phyloP scores from a whole-genome alignment of 2,888 invertebrate genomes.

The Tuta absoluta region DNA sequence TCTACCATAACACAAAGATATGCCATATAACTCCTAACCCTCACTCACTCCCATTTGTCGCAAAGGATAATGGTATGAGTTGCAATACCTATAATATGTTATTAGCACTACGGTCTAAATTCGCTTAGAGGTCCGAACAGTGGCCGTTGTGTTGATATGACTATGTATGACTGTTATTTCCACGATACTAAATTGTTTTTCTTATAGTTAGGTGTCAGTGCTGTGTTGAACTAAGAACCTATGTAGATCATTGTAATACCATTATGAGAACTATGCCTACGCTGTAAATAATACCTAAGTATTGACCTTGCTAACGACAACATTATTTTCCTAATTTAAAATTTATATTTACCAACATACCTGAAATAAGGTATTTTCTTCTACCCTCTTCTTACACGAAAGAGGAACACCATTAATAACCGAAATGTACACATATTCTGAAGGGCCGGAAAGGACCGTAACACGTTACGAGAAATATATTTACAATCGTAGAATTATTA shows the following conservation, averaged over 20 bases:
- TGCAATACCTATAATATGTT: constrained; percentile 54
- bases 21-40: neutral
- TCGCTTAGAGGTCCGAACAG: constrained; percentile 45
- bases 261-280: too few species aligned
- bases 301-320: too few species aligned
- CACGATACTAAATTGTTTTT: neutral
- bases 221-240: neutral
- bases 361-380: neutral
- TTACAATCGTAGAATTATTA: constrained; percentile 5
- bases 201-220: neutral
- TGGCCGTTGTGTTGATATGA: constrained; percentile 52
- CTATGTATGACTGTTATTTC: constrained; percentile 60
- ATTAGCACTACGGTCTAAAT: constrained; percentile 41
- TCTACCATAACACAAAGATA: neutral
- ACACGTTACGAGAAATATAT: constrained; percentile 7
- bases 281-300: too few species aligned
- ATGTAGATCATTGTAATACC: too few species aligned
- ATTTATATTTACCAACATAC: too few species aligned
- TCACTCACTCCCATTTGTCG: constrained; percentile 12
- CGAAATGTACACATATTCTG: neutral
- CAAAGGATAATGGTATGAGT: constrained; percentile 38
- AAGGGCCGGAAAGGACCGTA: constrained; percentile 12
- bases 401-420: neutral
- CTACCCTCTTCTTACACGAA: neutral
- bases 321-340: too few species aligned